Evolutionary conservation across 2,888 invertebrate species (phyloP), one percentile per base, ranked within the genome.

Genomic region (Congeria kusceri): DNA sequence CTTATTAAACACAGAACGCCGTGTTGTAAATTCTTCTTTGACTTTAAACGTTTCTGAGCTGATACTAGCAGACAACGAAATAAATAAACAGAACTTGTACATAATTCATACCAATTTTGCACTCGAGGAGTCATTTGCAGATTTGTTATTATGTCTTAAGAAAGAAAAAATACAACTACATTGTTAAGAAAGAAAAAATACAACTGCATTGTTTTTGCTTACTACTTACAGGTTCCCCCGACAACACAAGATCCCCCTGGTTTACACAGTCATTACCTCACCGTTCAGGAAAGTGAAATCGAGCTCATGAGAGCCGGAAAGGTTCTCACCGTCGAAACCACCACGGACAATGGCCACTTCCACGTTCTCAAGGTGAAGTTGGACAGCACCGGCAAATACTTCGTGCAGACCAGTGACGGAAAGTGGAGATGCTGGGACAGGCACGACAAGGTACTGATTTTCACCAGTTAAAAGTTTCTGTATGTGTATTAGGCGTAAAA

Each of bases 181-280:
- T n/a, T n/a, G n/a, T n/a, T n/a, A n/a, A n/a, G n/a, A n/a, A n/a
- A n/a, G n/a, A n/a, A n/a, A n/a, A n/a, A n/a, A n/a, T n/a, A n/a
- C n/a, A n/a, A n/a, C n/a, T n/a, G n/a, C n/a, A n/a, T n/a, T n/a
- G n/a, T n/a, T n/a, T n/a, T n/a, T n/a, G n/a, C n/a, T n/a, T n/a
- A n/a, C 39, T 39, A 11, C 1, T 39, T 11, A 39, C 39, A 72
- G 63, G 75, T 80, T 2, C n/a, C 73, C 11, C 62, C 68, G 20
- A 82, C 86, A 0, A 80, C 82, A 23, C 53, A 44, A 18, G 77
- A 80, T 46, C 83, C 83, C 7, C 86, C 86, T n/a, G 86, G 86
- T 5, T 66, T 70, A 3, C 86, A 86, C 65, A 59, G 59, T 20
- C 86, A 86, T 46, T 77, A 80, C 13, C 15, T 86, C 1, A 64